Base-by-base conservation (phyloP, 2,797 vertebrate species). In the Orestias chungarensis region DNA sequence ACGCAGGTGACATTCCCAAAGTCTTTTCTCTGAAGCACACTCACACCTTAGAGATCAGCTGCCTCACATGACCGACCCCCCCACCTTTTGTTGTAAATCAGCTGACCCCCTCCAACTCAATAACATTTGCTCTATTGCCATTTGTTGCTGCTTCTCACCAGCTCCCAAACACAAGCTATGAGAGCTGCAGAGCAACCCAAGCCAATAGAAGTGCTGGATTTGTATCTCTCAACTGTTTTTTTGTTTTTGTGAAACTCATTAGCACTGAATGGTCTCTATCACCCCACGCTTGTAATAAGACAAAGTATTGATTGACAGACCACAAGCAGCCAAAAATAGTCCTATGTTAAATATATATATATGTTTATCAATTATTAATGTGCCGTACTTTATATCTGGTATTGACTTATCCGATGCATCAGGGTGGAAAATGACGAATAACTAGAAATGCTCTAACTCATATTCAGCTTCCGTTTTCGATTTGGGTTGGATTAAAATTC, bases 211-310 rank as follows among this genome's bases (percentile, higher is more conserved):
- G 62, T 27, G 29, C 62, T 44, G 17, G 75, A n/a, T 61, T 49
- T 15, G 18, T 55, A 12, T 43, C 68, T 72, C 38, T 76, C 64
- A 75, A 66, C 64, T 27, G 33, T 25, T 29, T 74, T n/a, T n/a
- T n/a, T n/a, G n/a, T n/a, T n/a, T 76, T 66, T 81, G 66, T 57
- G 47, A 77, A 59, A 76, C 12, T 49, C 59, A 59, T 67, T 75
- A 33, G 67, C 17, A 66, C 65, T 54, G 46, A 62, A 75, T 43
- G 29, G 44, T 46, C 70, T 49, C 66, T 64, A 72, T 8, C 54
- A 18, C n/a, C 43, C 25, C 33, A 75, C 75, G 70, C 73, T 66
- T 46, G 27, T 69, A 64, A 74, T 11, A 20, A 57, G 31, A 20
- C 57, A 66, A 4, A 20, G 29, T 52, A 52, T 47, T 80, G 55